phyloP scores from a whole-genome alignment of 1,140 invertebrate genomes.

The Euura lappo region DNA sequence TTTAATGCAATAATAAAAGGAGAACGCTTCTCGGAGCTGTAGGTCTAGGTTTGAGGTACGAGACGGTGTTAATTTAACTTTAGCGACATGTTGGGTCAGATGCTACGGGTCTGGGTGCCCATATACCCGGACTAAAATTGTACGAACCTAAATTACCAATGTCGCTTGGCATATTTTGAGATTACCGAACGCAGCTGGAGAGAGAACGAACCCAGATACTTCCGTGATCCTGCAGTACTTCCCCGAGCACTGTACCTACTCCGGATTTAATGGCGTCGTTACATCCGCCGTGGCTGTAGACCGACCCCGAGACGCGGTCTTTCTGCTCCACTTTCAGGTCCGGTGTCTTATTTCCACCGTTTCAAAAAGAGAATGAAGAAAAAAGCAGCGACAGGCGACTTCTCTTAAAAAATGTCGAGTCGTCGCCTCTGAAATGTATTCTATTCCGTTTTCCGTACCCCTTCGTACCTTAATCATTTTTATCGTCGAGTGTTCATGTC shows the following conservation, averaged over 20 bases:
- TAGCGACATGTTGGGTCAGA: slow-evolving; percentile 21
- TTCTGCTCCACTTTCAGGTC: neutral
- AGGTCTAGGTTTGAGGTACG: neutral
- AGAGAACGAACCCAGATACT: neutral
- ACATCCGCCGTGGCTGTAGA: neutral
- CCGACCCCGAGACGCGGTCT: neutral
- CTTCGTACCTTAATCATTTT: neutral
- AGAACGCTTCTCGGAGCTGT: slow-evolving; percentile 12
- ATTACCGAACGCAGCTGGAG: neutral
- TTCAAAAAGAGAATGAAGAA: too few relatives aligned
- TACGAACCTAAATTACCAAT: slow-evolving; percentile 36
- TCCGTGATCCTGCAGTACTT: neutral
- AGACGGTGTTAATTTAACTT: slow-evolving; percentile 45
- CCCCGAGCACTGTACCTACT: neutral
- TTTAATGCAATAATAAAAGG: slow-evolving; percentile 31
- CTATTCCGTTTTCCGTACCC: neutral
- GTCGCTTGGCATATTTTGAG: neutral
- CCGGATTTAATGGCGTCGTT: slow-evolving; percentile 2
- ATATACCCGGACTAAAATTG: slow-evolving; percentile 17
- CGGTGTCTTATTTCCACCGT: neutral
- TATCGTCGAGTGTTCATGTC: neutral
- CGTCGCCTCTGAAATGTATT: neutral
- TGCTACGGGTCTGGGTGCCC: slow-evolving; percentile 4
- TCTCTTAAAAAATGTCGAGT: too few relatives aligned
- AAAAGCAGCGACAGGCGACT: too few relatives aligned